These are phyloP conservation scores for Rhizoglyphus robini DNA, from an alignment of 1,140 invertebrate species.

Conservation along the genomic window DNA sequence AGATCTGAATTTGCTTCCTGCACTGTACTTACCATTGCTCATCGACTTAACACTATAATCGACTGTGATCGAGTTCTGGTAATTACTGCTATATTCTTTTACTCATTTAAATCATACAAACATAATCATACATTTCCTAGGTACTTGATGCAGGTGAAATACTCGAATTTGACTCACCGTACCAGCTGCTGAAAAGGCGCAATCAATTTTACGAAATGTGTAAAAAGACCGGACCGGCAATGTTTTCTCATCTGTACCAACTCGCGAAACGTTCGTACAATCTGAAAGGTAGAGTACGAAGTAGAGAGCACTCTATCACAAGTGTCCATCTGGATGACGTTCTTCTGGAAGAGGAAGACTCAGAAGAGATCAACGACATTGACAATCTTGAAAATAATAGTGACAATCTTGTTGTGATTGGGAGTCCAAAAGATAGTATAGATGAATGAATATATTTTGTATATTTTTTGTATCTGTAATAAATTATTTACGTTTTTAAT, in stretches of 20 bases:
- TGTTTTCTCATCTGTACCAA: slow-evolving; percentile 12
- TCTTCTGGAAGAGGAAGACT: no score
- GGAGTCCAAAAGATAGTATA: no score
- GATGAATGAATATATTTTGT: no score
- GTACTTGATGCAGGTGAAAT: slow-evolving; percentile 18
- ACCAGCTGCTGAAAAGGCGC: neutral
- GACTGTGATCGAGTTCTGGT: slow-evolving; percentile 50
- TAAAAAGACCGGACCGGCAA: slow-evolving; percentile 2
- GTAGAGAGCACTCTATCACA: no score
- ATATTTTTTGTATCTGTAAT: no score
- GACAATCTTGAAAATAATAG: no score
- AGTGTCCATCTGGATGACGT: no score
- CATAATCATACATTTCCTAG: no score
- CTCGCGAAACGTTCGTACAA: neutral
- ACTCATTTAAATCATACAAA: neutral
- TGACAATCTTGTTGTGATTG: no score
- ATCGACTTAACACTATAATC: slow-evolving; percentile 71
- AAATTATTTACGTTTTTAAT: no score
- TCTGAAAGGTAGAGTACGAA: no score
- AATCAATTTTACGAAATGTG: slow-evolving; percentile 11
- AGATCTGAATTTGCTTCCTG: slow-evolving; percentile 61
- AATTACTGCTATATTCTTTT: neutral
- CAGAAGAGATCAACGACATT: no score
- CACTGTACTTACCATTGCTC: slow-evolving; percentile 84
- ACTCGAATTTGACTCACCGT: slow-evolving; percentile 17